Base-by-base conservation (phyloP, 2,113 vertebrate genomes). In the Pygoscelis adeliae region DNA sequence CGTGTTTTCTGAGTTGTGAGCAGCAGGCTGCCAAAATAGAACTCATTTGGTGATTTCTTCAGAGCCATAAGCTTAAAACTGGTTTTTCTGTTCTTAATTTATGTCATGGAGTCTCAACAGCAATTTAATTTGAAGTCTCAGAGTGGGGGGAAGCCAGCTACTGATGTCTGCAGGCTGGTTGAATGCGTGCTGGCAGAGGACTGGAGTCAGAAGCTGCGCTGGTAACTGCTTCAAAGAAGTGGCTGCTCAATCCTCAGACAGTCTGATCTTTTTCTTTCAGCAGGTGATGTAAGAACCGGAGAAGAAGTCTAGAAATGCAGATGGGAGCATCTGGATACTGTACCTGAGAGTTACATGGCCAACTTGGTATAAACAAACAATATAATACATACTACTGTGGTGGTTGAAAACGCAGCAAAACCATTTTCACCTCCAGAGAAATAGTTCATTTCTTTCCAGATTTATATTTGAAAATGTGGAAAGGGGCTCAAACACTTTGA, bases 1-100 rank as follows among this genome's bases (percentile, higher is more conserved):
- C 65, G 26, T 65, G 65, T 91, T 81, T 93, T 90, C 81, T 91
- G 49, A 69, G 92, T 93, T 92, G 92, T 87, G 91, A 95, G 89
- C 81, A 86, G 90, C 80, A 92, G 87, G 78, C 94, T 97, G 96
- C 97, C 97, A 96, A 95, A 96, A 91, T 84, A 84, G 91, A 90
- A 89, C 88, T 97, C 70, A 20, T 89, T 96, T 89, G 52, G 79
- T 96, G 92, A 90, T 96, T 95, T 94, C 96, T 97, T 96, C 95
- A 95, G 93, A 98, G 89, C 78, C 16, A 6, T 89, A 94, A 93
- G 87, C 96, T 96, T 96, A 90, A 95, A 98, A 95, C 89, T 92
- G 91, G 9, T 86, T 89, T 97, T 97, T 97, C 97, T 97, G 88
- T 96, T 97, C 96, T 96, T 98, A 97, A 97, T 97, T 97, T 97